Evolutionary conservation across 2,113 vertebrate genomes (phyloP), one percentile per base, ranked within the genome.

Genomic region (Syngnathus scovelli): DNA sequence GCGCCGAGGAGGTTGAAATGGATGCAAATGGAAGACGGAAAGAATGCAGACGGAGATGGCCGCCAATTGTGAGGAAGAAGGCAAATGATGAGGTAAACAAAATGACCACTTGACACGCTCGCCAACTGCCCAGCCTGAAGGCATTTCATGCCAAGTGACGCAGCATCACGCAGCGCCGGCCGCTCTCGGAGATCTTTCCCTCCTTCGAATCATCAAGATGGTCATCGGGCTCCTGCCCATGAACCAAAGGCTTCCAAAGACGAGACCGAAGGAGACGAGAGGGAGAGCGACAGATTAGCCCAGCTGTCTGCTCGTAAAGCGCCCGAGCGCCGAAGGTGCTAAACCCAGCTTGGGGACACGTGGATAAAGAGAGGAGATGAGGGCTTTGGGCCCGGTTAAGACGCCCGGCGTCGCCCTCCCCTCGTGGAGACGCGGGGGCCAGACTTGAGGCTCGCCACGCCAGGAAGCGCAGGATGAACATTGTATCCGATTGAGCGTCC

Each of bases 241-340:
- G 8, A 61, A 60, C 39, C 23, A 68, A 67, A 71, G 21, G 68
- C 72, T 65, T 64, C 70, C 69, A 78, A 72, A 81, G 44, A 68
- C 77, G 78, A 76, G 65, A 70, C 66, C 70, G 55, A 69, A 78
- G 74, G 38, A 79, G 68, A 79, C 78, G 68, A 69, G 74, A 63
- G 66, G 49, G 71, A 71, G 61, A 73, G 18, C 75, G 78, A 80
- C 71, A 81, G 83, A 86, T 83, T 82, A 77, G 81, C 75, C 70
- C 89, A 90, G 89, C 90, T 91, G 90, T 89, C 86, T 77, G 79
- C 71, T 89, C 86, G 86, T 88, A 90, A 88, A 90, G 85, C 85
- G 79, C 73, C 82, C 73, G 74, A 75, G 80, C 80, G 84, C 75
- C 71, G 79, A 89, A 55, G 89, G 90, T 85, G 90, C 76, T 91